These are phyloP conservation scores for Cheilosia pagana DNA, from an alignment of 2,888 invertebrate genomes.

Conservation along the genomic window DNA sequence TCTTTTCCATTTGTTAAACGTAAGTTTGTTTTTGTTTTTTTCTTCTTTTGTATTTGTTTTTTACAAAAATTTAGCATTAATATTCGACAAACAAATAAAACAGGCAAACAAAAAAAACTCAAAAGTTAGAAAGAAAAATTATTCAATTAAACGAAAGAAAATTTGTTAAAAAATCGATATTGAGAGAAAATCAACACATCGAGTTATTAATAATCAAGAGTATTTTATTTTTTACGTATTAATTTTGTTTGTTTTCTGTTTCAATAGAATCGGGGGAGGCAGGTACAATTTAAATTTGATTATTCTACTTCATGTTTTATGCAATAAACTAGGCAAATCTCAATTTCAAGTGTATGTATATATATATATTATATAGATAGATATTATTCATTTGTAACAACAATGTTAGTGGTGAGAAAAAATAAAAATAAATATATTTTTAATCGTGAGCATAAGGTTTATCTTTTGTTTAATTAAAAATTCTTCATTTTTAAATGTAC, in stretches of 20 bases:
- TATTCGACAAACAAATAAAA: constrained; percentile 20
- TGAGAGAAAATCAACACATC: constrained; percentile 63
- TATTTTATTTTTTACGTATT: constrained; percentile 55
- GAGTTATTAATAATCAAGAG: constrained; percentile 56
- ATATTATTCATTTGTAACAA: constrained; percentile 17
- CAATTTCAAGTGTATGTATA: constrained; percentile 28
- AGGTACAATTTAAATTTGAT: constrained; percentile 71
- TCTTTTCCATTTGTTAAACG: constrained; percentile 43
- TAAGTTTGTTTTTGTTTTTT: constrained; percentile 7
- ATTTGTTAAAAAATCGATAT: constrained; percentile 48
- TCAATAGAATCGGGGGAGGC: constrained; percentile 66
- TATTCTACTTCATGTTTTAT: constrained; percentile 52
- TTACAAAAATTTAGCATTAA: constrained; percentile 54
- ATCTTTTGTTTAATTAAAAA: constrained; percentile 50
- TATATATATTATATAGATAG: constrained; percentile 20
- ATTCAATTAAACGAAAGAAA: constrained; percentile 43
- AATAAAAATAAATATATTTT: constrained; percentile 31
- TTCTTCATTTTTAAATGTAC: constrained; percentile 43
- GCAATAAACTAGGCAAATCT: constrained; percentile 53
- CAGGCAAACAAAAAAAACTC: constrained; percentile 18
- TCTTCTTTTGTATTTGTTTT: background rate
- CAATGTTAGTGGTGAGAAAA: constrained; percentile 33
- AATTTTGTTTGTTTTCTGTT: constrained; percentile 43
- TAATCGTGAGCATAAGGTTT: constrained; percentile 74
- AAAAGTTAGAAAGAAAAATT: constrained; percentile 23